These are phyloP conservation scores for Neoitamus cyanurus DNA, from an alignment of 2,888 invertebrate genomes.

Conservation along the genomic window DNA sequence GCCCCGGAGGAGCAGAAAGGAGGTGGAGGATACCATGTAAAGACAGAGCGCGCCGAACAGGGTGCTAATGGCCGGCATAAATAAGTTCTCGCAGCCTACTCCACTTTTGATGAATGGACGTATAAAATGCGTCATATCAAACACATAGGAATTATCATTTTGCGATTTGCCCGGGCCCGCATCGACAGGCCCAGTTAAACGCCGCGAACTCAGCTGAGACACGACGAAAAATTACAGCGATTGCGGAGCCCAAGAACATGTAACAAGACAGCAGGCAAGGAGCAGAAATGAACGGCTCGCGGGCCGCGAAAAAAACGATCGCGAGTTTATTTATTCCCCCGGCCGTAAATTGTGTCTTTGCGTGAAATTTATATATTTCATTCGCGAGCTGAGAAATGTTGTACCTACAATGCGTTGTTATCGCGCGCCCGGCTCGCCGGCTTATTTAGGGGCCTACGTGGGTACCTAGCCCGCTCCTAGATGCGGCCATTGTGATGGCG, in stretches of 20 bases:
- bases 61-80: constrained; percentile 37
- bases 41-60: constrained; percentile 19
- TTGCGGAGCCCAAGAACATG: constrained; percentile 6
- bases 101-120: constrained; percentile 6
- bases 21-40: neutral
- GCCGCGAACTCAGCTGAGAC: neutral
- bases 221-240: constrained; percentile 27
- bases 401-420: constrained; percentile 17
- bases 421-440: neutral
- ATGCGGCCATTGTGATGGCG: constrained; percentile 24
- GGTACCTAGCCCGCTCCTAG: constrained; percentile 34
- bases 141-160: constrained; percentile 38
- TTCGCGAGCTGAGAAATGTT: constrained; percentile 7
- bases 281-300: neutral
- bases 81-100: constrained; percentile 31
- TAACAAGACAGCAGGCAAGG: constrained; percentile 25
- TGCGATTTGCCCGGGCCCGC: constrained; percentile 4
- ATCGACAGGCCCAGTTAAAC: constrained; percentile 14
- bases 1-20: neutral
- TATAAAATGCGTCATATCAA: constrained; percentile 34
- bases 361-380: constrained; percentile 40
- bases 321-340: constrained; percentile 12
- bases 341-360: constrained; percentile 35
- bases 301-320: neutral
- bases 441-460: constrained; percentile 35